Conservation (phyloP, 1,140 invertebrate genomes). For the Euwallacea similis region DNA sequence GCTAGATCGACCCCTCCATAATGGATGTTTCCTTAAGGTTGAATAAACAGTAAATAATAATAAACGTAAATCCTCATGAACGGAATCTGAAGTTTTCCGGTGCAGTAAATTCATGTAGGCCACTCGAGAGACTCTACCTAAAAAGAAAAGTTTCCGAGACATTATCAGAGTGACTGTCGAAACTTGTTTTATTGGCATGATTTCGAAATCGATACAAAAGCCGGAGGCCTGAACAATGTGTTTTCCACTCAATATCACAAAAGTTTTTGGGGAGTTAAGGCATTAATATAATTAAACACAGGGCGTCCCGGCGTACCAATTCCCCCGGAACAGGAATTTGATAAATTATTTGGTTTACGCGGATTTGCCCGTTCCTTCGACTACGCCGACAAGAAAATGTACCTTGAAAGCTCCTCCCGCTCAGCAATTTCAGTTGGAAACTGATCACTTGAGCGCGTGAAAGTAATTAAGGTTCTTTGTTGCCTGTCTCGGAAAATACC, state of each 20-base stretch:
- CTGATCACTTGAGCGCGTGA: constrained; percentile 31
- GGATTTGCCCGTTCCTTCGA: constrained; percentile 28
- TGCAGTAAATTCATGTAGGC: too few species aligned
- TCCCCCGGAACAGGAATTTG: constrained; percentile 19
- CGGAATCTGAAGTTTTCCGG: too few species aligned
- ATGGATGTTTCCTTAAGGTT: too few species aligned
- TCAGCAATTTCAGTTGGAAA: constrained; percentile 27
- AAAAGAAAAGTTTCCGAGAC: too few species aligned
- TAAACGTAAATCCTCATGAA: too few species aligned
- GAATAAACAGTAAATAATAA: too few species aligned
- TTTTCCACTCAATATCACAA: constrained; percentile 16
- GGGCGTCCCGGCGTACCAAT: constrained; percentile 25
- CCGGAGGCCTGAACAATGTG: neutral
- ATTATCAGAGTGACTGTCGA: too few species aligned
- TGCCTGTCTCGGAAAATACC: constrained; percentile 14
- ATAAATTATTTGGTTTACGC: constrained; percentile 36
- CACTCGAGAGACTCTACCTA: too few species aligned
- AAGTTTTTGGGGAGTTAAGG: constrained; percentile 3
- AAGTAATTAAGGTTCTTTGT: constrained; percentile 35
- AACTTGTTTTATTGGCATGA: too few species aligned
- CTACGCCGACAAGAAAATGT: constrained; percentile 28
- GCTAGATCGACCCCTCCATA: too few species aligned
- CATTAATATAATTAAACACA: constrained; percentile 31
- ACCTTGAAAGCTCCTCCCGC: constrained; percentile 17
- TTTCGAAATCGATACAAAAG: too few species aligned